phyloP scores from a whole-genome alignment of 2,113 vertebrate species.

The Pipa parva region DNA sequence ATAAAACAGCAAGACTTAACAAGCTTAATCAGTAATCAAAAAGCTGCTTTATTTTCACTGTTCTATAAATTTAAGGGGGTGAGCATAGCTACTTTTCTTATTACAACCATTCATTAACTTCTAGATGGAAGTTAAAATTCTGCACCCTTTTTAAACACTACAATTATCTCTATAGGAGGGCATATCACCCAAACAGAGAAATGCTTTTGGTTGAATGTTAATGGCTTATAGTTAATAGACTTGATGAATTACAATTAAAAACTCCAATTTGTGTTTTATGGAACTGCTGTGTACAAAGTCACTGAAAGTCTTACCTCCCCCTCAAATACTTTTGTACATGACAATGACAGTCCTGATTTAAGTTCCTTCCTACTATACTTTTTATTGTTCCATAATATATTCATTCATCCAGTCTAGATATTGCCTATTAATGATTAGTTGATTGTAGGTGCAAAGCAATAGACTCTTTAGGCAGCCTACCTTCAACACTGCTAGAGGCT shows the following conservation, averaged over 20 bases:
- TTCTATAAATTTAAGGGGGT: conserved; percentile 18
- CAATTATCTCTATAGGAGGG: conserved; percentile 31
- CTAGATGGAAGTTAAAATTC: conserved; percentile 9
- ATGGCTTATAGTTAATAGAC: conserved; percentile 10
- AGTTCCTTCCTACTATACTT: not conserved
- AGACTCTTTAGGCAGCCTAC: not conserved
- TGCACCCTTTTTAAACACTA: conserved; percentile 13
- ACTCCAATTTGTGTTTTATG: not conserved
- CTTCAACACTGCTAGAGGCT: not conserved
- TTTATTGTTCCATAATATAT: not conserved
- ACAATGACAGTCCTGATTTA: conserved; percentile 6
- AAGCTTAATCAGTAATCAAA: conserved; percentile 33
- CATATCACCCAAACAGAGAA: conserved; percentile 19
- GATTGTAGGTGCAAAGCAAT: not conserved
- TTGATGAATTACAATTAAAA: conserved; percentile 19
- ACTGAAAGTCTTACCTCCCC: not conserved
- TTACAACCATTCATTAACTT: conserved; percentile 27
- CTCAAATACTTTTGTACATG: not conserved
- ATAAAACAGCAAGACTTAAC: conserved; percentile 23
- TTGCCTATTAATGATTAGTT: not conserved
- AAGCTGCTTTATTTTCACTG: conserved; percentile 16
- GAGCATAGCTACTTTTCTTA: conserved; percentile 16
- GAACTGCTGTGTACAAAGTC: not conserved
- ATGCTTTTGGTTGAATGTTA: not conserved
- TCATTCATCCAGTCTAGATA: not conserved